Evolutionary conservation across 1,140 invertebrate species (phyloP).

Genomic region (Leguminivora glycinivorella): DNA sequence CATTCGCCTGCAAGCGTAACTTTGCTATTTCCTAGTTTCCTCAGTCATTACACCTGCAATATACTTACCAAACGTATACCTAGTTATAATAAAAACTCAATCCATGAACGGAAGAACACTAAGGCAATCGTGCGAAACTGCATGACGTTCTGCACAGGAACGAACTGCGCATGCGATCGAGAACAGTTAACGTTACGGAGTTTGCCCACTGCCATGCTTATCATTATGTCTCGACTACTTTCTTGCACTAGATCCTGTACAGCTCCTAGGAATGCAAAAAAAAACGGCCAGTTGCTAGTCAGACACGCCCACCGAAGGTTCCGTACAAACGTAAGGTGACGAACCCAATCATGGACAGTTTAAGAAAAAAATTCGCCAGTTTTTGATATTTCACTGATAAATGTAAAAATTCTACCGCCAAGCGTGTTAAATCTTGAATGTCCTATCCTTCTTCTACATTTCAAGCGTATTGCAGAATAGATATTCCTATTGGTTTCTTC

Average conservation of each 20-base stretch:
- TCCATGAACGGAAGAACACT: conserved; percentile 6
- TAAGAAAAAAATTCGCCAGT: no score
- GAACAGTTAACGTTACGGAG: conserved; percentile 8
- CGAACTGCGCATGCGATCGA: background rate
- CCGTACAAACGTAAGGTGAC: no score
- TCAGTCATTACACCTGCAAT: conserved; percentile 7
- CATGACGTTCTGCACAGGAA: conserved; percentile 11
- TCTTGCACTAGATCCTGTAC: background rate
- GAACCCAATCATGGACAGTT: no score
- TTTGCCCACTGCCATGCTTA: background rate
- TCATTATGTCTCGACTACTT: background rate
- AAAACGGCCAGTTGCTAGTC: no score
- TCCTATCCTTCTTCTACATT: no score
- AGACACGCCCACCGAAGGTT: no score
- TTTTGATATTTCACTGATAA: no score
- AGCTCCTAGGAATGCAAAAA: background rate
- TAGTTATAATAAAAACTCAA: conserved; percentile 7
- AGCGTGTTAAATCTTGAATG: no score
- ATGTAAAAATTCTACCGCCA: no score
- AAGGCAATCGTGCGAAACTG: conserved; percentile 5
- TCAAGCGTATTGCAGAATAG: no score
- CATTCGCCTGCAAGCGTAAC: conserved; percentile 6
- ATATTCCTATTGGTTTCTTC: no score
- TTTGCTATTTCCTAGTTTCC: background rate
- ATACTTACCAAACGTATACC: conserved; percentile 4